Evolutionary conservation across 2,888 invertebrate species (phyloP), one percentile per base, ranked within the genome.

Genomic region (Branchipolynoe longqiensis): DNA sequence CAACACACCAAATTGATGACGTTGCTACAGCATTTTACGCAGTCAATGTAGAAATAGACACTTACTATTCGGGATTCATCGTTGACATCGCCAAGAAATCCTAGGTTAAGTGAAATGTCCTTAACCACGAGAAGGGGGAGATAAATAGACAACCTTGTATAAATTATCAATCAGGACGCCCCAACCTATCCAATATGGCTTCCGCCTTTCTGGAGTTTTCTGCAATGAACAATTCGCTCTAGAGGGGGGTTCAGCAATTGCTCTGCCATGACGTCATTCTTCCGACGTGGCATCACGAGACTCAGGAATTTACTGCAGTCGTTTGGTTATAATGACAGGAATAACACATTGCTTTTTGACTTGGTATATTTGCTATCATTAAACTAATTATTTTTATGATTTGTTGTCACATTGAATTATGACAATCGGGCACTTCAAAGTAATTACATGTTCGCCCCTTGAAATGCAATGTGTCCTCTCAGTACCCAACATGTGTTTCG

Each of bases 251-350:
- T 14, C 40, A 28, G 78, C 84, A 78, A 86, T 86, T 86, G 86
- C 48, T 84, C 59, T 31, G 40, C n/a, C 54, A 69, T 86, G 86
- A 86, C 86, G 86, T 86, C 82, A 86, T 85, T 14, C 41, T 82
- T 73, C 85, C 85, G 74, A 86, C 86, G 86, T 86, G 86, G 86
- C 86, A 86, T 85, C 84, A 84, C 84, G 86, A 85, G 86, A 82
- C 59, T 31, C n/a, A n/a, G n/a, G n/a, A n/a, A n/a, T n/a, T n/a
- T n/a, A n/a, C n/a, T n/a, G n/a, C n/a, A n/a, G n/a, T n/a, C n/a
- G n/a, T n/a, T n/a, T n/a, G n/a, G n/a, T n/a, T n/a, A n/a, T n/a
- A n/a, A n/a, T n/a, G n/a, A n/a, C n/a, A n/a, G n/a, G n/a, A n/a
- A n/a, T n/a, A n/a, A n/a, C n/a, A n/a, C n/a, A n/a, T n/a, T n/a